phyloP scores from a whole-genome alignment of 2,113 vertebrate genomes.

The Mandrillus leucophaeus region DNA sequence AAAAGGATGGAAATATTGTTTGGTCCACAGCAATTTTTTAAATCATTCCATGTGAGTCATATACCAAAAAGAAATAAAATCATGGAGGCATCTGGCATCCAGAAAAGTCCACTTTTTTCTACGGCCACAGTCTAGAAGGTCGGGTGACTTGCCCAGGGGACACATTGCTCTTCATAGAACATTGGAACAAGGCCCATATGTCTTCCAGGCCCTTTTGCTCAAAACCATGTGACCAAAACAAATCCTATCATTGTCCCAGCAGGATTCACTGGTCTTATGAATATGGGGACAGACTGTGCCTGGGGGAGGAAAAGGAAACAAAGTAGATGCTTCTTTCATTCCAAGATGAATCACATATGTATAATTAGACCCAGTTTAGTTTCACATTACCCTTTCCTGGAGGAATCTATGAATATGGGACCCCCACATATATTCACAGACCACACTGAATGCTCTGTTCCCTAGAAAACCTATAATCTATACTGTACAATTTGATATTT shows the following conservation, averaged over 20 bases:
- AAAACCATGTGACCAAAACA: neutral
- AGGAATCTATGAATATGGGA: neutral
- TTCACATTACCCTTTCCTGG: neutral
- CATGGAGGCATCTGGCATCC: conserved; percentile 57
- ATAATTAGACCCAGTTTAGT: neutral
- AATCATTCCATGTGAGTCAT: conserved; percentile 64
- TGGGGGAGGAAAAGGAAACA: neutral
- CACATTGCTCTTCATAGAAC: neutral
- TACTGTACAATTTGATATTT: neutral
- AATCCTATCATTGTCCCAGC: neutral
- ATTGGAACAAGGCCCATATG: neutral
- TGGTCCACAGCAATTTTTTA: conserved; percentile 14
- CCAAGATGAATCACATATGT: neutral
- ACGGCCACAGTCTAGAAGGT: conserved; percentile 29
- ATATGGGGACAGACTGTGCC: neutral
- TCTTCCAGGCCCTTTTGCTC: neutral
- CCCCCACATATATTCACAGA: neutral
- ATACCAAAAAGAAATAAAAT: conserved; percentile 63
- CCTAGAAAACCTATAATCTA: neutral
- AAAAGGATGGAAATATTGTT: conserved; percentile 44
- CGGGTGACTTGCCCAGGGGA: conserved; percentile 25
- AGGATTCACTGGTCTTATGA: neutral
- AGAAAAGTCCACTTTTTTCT: conserved; percentile 45
- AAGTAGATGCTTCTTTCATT: neutral
- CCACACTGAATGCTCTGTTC: neutral